Evolutionary conservation across 2,797 vertebrate species (phyloP), one percentile per base, ranked within the genome.

Genomic region (Triplophysa yarkandensis): DNA sequence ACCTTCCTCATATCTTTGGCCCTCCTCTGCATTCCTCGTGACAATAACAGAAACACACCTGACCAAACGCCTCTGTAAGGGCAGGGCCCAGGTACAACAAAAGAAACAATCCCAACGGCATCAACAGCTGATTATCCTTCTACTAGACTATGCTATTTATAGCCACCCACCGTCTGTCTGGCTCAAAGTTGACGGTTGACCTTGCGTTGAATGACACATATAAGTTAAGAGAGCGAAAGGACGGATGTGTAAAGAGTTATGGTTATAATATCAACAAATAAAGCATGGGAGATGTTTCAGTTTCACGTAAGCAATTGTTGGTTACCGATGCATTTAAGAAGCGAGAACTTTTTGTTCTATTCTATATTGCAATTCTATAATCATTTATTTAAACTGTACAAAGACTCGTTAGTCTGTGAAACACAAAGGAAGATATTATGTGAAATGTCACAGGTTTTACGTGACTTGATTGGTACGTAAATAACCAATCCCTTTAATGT

Each of bases 51-150:
- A 5, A 74, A 71, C 61, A 67, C 78, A 80, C 78, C 71, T 71
- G 30, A 11, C 43, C 43, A 64, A 74, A 80, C 28, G 3, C 30
- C 61, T 78, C 30, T 39, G 2, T 25, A 16, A 67, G 76, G 71
- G 58, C 57, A 76, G 54, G 64, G 44, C 71, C 77, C 36, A 74
- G 25, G 55, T 19, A 71, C 58, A 41, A 76, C 52, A 80, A 70
- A 76, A 66, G 60, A 74, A 67, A 46, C n/a, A 82, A 57, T 50
- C 34, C n/a, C 71, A 54, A 76, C 19, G 48, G 77, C 65, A 68
- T 61, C 72, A 66, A 54, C 36, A 41, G 19, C 23, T 61, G 48
- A 68, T 68, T 77, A 70, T 68, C 30, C 52, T 61, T 36, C 55
- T 46, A 64, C 28, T 66, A 44, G 63, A 17, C 25, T n/a, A 28